A percentile compares a stretch with the other conserved stretches of the same genome.
phyloP scores from a whole-genome alignment of 2,888 invertebrate genomes.

The Apotomis capreana region DNA sequence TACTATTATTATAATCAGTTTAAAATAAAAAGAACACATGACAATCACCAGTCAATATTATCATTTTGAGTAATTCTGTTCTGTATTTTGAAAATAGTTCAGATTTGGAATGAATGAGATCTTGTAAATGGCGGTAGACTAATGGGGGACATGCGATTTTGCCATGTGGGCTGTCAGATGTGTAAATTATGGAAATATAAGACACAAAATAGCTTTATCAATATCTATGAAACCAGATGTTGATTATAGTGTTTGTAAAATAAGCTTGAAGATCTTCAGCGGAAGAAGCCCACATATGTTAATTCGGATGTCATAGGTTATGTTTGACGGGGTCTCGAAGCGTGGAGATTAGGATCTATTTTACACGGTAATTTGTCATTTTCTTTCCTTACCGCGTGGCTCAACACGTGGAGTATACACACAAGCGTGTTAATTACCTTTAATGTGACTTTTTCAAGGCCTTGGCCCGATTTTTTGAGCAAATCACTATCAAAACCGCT shows the following conservation, averaged over 20 bases:
- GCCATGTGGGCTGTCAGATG: slow-evolving; percentile 16
- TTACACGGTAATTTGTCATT: background rate
- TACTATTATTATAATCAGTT: too few species aligned
- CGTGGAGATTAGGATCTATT: slow-evolving; percentile 14
- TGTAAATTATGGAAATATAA: background rate
- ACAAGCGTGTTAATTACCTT: slow-evolving; percentile 19
- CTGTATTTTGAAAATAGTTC: too few species aligned
- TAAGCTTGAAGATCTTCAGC: background rate
- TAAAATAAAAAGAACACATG: too few species aligned
- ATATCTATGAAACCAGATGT: background rate
- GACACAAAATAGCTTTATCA: background rate
- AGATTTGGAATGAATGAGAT: background rate
- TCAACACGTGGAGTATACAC: slow-evolving; percentile 14
- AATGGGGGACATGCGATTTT: background rate
- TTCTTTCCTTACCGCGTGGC: slow-evolving; percentile 10
- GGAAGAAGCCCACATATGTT: slow-evolving; percentile 6
- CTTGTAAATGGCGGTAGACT: background rate
- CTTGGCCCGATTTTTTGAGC: slow-evolving; percentile 22
- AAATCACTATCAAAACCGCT: slow-evolving; percentile 22
- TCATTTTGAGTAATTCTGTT: background rate
- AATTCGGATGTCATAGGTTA: slow-evolving; percentile 33
- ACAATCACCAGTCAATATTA: background rate
- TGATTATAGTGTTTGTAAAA: background rate
- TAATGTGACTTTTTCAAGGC: slow-evolving; percentile 39
- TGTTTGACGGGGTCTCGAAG: slow-evolving; percentile 6